Evolutionary conservation across 1,140 invertebrate genomes (phyloP), one percentile per base, ranked within the genome.

Genomic region (Hyphantria cunea): DNA sequence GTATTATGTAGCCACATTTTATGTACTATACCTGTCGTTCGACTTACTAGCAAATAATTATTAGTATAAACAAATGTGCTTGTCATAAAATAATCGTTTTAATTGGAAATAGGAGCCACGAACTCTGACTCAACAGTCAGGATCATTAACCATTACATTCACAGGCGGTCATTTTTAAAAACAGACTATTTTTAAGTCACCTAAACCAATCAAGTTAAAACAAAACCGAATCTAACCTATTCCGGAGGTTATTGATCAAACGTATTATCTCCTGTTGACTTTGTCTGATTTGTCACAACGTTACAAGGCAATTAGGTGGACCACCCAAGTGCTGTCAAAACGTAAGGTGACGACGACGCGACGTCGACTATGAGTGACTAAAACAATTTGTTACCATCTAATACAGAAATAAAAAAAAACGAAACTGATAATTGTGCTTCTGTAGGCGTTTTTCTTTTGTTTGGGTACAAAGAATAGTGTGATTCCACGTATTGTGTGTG

Each of bases 261-360:
- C 44, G 52, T 48, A 61, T 69, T 65, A 78, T 73, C 71, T 72
- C 68, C 66, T 68, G 63, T 70, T 76, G 61, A 74, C 69, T 61
- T 53, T 45, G 44, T 67, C 67, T 66, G 71, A 82, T 82, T 82
- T 82, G 76, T 82, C 80, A 82, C 72, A 60, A 70, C 58, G 70
- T 70, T 68, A 70, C 55, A 69, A 53, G 59, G 74, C 76, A 80
- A 80, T 78, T 82, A 80, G 75, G 59, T 47, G 44, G 76, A 77
- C 76, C 80, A 79, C 76, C 80, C 80, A 76, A 60, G 68, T 48
- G 51, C 62, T 54, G 66, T 72, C 71, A 76, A 65, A 71, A 66
- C 44, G 51, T 56, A 56, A 47, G 52, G 37, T 58, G 67, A 48
- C 64, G 49, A 25, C n/a, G 17, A 25, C 17, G 33, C 32, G 42